Evolutionary conservation across 2,797 vertebrate genomes (phyloP).

Genomic region (Ispidina picta): DNA sequence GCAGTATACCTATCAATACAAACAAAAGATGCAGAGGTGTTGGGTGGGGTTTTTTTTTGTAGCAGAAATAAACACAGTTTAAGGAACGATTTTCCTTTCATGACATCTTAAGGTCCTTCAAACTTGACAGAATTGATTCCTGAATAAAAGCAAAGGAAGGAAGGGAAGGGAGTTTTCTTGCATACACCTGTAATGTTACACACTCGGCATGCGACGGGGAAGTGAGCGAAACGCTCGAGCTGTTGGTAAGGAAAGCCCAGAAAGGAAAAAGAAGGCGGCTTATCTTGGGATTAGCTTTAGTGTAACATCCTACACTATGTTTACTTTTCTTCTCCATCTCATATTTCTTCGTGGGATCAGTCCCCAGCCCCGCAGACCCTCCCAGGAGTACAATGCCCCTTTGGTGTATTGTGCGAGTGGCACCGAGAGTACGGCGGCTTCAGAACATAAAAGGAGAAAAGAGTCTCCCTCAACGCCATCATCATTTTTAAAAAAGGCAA

Average conservation of each 20-base stretch:
- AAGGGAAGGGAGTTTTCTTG: not conserved
- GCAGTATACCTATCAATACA: slow-evolving; percentile 40
- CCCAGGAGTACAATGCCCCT: slow-evolving; percentile 60
- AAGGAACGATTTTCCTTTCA: slow-evolving; percentile 41
- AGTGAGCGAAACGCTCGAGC: not conserved
- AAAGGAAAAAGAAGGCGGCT: not conserved
- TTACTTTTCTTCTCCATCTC: slow-evolving; percentile 28
- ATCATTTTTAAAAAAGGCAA: slow-evolving; percentile 77
- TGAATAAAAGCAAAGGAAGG: slow-evolving; percentile 51
- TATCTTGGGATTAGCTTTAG: slow-evolving; percentile 34
- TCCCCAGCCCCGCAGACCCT: slow-evolving; percentile 43
- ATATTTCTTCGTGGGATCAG: slow-evolving; percentile 60
- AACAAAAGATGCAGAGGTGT: not conserved
- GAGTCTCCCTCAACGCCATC: slow-evolving; percentile 65
- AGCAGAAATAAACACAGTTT: slow-evolving; percentile 29
- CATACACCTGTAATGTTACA: not conserved
- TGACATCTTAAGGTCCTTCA: slow-evolving; percentile 52
- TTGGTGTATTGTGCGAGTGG: slow-evolving; percentile 39
- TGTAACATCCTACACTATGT: slow-evolving; percentile 2
- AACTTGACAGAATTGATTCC: slow-evolving; percentile 44
- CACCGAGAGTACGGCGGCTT: slow-evolving; percentile 55
- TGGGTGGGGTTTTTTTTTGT: not conserved
- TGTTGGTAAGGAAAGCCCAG: slow-evolving; percentile 6
- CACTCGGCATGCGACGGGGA: not conserved
- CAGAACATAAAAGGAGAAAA: slow-evolving; percentile 70